Evolutionary conservation across 1,140 invertebrate genomes (phyloP), one percentile per base, ranked within the genome.

Genomic region (Saccostrea cuccullata): DNA sequence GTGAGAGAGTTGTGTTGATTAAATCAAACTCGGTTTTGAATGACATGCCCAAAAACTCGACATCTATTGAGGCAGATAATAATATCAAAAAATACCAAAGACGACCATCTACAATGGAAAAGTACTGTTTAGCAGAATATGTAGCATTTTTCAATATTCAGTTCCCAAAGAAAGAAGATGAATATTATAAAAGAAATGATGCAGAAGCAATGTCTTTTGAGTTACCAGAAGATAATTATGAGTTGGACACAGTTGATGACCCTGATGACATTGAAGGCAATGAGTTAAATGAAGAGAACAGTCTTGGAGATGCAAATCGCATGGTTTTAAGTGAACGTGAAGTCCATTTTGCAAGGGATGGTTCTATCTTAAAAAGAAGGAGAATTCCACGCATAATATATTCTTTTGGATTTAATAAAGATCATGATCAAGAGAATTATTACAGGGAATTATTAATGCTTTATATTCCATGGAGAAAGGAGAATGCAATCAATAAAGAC

Each of bases 401-500:
- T 64, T 86, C 55, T 82, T 6, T n/a, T 77, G 20, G 73, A 11
- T 77, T 30, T 40, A 26, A 40, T 40, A 26, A 82, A 23, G 82
- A 58, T 30, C 58, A 77, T 84, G 40, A 86, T 40, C 73, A 23
- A 47, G 87, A 89, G 87, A 84, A 87, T 20, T 56, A 85, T 82
- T 87, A 89, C 64, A 86, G 88, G 15, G 85, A 90, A 85, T 58
- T 64, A 58, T 15, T 73, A 4, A 87, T 89, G 88, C 82, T 87
- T 30, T 90, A 60, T 64, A 36, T n/a, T 60, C 60, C 82, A 56
- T 89, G 77, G 86, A 70, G 90, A 60, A 64, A 82, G 64, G 83
- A 89, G 15, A 56, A 56, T 55, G 55, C 15, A n/a, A 17, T 85
- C n/a, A 23, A 60, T n/a, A 77, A 23, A 58, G n/a, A 60, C 58